Conservation (phyloP, 2,797 vertebrate genomes). For the Arnoldichthys spilopterus region DNA sequence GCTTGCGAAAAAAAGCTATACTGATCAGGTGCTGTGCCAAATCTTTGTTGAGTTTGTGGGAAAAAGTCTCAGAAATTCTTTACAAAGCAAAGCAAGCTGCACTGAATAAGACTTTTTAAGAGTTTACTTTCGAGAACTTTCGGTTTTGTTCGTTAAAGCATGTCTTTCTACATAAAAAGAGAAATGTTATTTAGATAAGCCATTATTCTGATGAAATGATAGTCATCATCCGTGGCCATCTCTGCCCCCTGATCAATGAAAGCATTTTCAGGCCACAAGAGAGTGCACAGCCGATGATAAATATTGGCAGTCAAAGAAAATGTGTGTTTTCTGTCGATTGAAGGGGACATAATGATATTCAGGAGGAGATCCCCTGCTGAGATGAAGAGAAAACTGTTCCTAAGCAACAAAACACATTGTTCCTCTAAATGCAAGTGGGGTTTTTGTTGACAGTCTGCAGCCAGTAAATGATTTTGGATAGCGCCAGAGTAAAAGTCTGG, state of each 20-base stretch:
- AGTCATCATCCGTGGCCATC: conserved; percentile 32
- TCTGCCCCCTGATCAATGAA: conserved; percentile 70
- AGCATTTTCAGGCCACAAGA: conserved; percentile 65
- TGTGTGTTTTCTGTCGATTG: conserved; percentile 68
- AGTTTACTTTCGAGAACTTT: conserved; percentile 18
- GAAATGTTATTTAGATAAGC: conserved; percentile 35
- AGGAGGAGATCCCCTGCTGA: conserved; percentile 72
- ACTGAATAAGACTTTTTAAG: not conserved
- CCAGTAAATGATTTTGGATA: not conserved
- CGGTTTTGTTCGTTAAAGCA: conserved; percentile 13
- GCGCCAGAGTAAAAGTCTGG: not conserved
- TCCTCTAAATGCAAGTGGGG: conserved; percentile 47
- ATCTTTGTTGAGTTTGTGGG: not conserved
- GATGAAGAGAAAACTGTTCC: conserved; percentile 77
- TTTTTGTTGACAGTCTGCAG: conserved; percentile 34
- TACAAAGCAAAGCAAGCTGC: not conserved
- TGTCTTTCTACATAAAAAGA: conserved; percentile 9
- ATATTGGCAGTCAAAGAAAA: conserved; percentile 77
- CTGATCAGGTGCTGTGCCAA: not conserved
- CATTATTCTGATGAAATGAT: conserved; percentile 46
- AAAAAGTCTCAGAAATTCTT: not conserved
- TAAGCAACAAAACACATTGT: conserved; percentile 81
- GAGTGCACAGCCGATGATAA: conserved; percentile 65
- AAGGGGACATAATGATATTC: conserved; percentile 78
- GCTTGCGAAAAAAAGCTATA: not conserved